Conservation (phyloP, 2,888 invertebrate genomes). For the Bugulina stolonifera region DNA sequence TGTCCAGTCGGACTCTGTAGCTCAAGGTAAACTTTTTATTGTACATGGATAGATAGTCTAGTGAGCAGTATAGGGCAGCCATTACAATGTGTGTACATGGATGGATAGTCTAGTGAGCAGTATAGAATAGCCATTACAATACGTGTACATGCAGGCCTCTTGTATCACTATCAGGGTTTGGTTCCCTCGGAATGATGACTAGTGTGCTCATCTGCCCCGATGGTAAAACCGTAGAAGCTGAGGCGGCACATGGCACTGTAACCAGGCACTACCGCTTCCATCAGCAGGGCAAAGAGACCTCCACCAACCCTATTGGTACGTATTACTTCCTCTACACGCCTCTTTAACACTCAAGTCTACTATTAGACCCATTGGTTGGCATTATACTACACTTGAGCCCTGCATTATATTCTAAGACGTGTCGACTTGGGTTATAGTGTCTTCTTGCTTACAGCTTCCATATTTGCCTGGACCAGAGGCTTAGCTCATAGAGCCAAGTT, state of each 20-base stretch:
- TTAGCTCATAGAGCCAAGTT: constrained; percentile 87
- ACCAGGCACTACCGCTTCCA: constrained; percentile 73
- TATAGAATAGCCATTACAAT: too few species aligned
- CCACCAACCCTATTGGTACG: constrained; percentile 88
- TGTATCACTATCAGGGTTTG: constrained; percentile 56
- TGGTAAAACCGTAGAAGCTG: constrained; percentile 94
- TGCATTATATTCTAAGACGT: too few species aligned
- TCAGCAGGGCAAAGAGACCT: constrained; percentile 83
- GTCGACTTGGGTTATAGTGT: too few species aligned
- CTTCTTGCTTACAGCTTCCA: constrained; percentile 63
- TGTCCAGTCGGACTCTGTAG: constrained; percentile 95
- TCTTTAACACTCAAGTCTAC: too few species aligned
- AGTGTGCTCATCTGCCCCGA: constrained; percentile 94
- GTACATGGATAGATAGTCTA: too few species aligned
- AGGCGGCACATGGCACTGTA: constrained; percentile 97
- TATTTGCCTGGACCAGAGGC: constrained; percentile 96
- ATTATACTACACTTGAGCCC: too few species aligned
- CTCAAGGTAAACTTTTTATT: too few species aligned
- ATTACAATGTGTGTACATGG: too few species aligned
- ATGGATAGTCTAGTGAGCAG: too few species aligned
- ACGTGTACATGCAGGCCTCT: too few species aligned
- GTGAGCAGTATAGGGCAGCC: too few species aligned
- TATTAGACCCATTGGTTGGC: too few species aligned
- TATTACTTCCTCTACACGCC: background rate
- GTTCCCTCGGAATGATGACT: constrained; percentile 95